phyloP scores from a whole-genome alignment of 2,888 invertebrate genomes.

The Limenitis camilla region DNA sequence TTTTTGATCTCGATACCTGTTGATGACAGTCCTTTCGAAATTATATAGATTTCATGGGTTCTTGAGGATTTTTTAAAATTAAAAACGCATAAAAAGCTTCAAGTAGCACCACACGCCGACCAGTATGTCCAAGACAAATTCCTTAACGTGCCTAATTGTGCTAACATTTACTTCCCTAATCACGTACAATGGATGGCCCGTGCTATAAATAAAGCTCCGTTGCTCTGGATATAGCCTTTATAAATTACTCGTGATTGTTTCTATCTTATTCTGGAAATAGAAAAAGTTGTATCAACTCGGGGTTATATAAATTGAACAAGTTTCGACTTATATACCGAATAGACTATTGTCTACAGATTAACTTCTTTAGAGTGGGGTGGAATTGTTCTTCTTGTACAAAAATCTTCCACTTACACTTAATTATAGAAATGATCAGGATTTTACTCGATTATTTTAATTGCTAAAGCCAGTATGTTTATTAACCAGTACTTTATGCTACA shows the following conservation, averaged over 20 bases:
- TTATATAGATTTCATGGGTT: neutral
- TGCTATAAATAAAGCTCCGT: constrained; percentile 18
- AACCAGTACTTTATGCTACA: too few species aligned
- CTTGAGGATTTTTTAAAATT: neutral
- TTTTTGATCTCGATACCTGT: too few species aligned
- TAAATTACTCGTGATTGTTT: constrained; percentile 18
- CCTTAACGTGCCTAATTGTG: constrained; percentile 56
- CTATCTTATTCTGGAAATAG: constrained; percentile 11
- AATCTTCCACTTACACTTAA: too few species aligned
- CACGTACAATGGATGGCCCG: constrained; percentile 41
- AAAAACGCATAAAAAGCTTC: constrained; percentile 9
- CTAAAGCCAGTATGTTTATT: too few species aligned
- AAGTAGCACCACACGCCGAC: constrained; percentile 18
- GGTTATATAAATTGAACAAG: neutral
- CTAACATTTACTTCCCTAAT: constrained; percentile 65
- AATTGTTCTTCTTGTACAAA: too few species aligned
- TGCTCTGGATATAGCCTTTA: constrained; percentile 12
- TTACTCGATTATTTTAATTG: too few species aligned
- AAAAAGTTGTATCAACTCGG: constrained; percentile 6
- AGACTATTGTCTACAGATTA: too few species aligned
- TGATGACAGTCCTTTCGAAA: neutral
- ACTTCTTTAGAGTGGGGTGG: too few species aligned
- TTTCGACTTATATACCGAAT: too few species aligned
- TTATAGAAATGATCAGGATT: too few species aligned
- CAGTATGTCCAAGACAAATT: constrained; percentile 48